A percentile compares a stretch with the other conserved stretches of the same genome.
Conservation (phyloP, 1,140 invertebrate species). For the Limonius californicus region DNA sequence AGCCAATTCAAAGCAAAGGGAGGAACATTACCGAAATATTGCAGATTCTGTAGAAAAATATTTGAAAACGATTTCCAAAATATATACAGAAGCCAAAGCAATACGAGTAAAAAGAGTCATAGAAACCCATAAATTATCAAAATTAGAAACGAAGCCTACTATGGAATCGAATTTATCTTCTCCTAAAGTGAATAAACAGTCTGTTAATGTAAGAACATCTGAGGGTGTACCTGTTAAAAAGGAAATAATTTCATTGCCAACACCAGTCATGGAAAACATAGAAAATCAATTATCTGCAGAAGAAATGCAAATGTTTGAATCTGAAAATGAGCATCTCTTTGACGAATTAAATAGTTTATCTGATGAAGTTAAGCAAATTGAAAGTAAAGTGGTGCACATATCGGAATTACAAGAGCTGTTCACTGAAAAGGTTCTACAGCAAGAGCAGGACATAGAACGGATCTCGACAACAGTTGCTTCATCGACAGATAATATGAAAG, state of each 20-base stretch:
- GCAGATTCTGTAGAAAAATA: conserved; percentile 73
- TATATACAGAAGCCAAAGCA: conserved; percentile 84
- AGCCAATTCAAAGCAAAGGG: conserved; percentile 43
- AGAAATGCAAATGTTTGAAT: conserved; percentile 87
- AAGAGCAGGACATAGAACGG: conserved; percentile 89
- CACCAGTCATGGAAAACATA: conserved; percentile 43
- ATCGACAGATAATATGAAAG: conserved; percentile 91
- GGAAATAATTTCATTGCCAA: conserved; percentile 36
- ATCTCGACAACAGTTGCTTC: conserved; percentile 83
- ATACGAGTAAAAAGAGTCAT: conserved; percentile 78
- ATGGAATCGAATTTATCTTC: neutral
- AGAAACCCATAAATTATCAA: conserved; percentile 76
- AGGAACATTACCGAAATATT: conserved; percentile 73
- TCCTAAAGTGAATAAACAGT: neutral
- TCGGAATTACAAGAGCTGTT: conserved; percentile 95
- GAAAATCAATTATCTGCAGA: conserved; percentile 72
- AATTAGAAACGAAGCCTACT: conserved; percentile 48
- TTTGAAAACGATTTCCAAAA: conserved; percentile 79
- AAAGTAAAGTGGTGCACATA: conserved; percentile 93
- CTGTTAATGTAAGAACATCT: neutral
- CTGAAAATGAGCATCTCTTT: conserved; percentile 76
- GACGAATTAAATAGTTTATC: conserved; percentile 77
- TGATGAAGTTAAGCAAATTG: conserved; percentile 80
- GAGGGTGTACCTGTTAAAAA: conserved; percentile 45
- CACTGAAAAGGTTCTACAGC: conserved; percentile 93